Percentiles rank a stretch among this genome's conserved stretches.
These are phyloP conservation scores for Cylas formicarius DNA, from an alignment of 1,140 invertebrate species.

Conservation along the genomic window DNA sequence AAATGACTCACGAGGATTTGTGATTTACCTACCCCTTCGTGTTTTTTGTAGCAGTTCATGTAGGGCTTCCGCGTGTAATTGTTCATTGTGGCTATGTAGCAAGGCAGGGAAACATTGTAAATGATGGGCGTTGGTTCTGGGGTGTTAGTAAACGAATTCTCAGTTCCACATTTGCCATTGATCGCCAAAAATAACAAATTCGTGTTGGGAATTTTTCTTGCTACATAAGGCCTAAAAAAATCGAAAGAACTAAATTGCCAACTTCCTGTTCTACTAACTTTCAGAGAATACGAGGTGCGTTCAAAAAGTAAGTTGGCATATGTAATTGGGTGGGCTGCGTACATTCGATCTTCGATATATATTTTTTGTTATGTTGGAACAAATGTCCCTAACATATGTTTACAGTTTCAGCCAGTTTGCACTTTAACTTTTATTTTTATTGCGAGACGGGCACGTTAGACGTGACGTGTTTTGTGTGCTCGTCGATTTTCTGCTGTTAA, in stretches of 20 bases:
- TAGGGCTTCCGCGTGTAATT: constrained; percentile 36
- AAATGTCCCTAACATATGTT: too few relatives aligned
- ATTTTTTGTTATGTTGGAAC: too few relatives aligned
- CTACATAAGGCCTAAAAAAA: constrained; percentile 64
- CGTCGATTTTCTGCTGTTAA: too few relatives aligned
- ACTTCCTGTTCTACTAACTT: not conserved
- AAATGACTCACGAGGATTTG: constrained; percentile 1
- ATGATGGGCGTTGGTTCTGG: constrained; percentile 27
- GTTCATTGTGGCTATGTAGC: constrained; percentile 38
- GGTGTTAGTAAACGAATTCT: constrained; percentile 11
- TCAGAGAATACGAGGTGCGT: not conserved
- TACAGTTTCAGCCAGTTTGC: too few relatives aligned
- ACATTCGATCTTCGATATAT: too few relatives aligned
- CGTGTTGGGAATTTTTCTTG: constrained; percentile 70
- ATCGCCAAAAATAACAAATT: constrained; percentile 79
- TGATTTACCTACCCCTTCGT: constrained; percentile 42
- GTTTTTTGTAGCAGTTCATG: constrained; percentile 35
- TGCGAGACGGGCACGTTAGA: not conserved
- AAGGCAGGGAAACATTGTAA: constrained; percentile 34
- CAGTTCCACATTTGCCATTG: constrained; percentile 53
- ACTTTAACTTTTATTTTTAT: too few relatives aligned
- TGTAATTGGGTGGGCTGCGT: too few relatives aligned
- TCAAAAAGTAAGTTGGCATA: not conserved
- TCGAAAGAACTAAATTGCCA: constrained; percentile 2
- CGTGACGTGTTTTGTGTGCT: not conserved